These are phyloP conservation scores for Hydropotes inermis DNA, from an alignment of 2,113 vertebrate species.

Conservation along the genomic window DNA sequence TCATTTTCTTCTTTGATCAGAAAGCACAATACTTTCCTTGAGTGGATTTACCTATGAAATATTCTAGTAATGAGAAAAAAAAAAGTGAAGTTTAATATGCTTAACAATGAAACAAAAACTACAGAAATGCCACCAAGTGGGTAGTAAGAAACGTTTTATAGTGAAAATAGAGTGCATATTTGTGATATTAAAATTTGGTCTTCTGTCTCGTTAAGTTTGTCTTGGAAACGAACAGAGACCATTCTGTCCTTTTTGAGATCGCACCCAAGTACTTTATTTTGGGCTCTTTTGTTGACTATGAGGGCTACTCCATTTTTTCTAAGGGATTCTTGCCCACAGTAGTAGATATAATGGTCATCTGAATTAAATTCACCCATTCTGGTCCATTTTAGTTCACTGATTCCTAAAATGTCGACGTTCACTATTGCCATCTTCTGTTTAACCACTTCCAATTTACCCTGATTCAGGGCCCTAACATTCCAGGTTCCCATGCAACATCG, in stretches of 20 bases:
- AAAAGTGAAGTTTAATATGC: constrained; percentile 77
- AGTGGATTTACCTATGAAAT: constrained; percentile 79
- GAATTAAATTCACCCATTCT: not conserved
- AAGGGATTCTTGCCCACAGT: not conserved
- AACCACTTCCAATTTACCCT: not conserved
- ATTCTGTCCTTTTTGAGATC: not conserved
- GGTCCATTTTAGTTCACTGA: not conserved
- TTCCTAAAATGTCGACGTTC: not conserved
- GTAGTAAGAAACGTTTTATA: constrained; percentile 65
- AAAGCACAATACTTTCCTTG: constrained; percentile 79
- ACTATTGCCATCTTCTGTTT: not conserved
- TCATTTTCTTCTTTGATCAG: constrained; percentile 83
- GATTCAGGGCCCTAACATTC: not conserved
- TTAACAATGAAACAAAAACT: constrained; percentile 74
- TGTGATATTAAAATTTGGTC: constrained; percentile 45
- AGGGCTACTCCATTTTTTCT: not conserved
- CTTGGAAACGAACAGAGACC: not conserved
- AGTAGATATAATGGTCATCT: not conserved
- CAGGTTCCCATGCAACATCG: not conserved
- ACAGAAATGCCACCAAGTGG: constrained; percentile 53
- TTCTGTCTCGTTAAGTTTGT: not conserved
- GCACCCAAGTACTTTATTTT: not conserved
- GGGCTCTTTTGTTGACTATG: not conserved
- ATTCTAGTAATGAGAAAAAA: constrained; percentile 74
- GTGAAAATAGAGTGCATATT: constrained; percentile 48